Evolutionary conservation across 2,113 vertebrate genomes (phyloP).

Genomic region (Grammomys dolichurus): DNA sequence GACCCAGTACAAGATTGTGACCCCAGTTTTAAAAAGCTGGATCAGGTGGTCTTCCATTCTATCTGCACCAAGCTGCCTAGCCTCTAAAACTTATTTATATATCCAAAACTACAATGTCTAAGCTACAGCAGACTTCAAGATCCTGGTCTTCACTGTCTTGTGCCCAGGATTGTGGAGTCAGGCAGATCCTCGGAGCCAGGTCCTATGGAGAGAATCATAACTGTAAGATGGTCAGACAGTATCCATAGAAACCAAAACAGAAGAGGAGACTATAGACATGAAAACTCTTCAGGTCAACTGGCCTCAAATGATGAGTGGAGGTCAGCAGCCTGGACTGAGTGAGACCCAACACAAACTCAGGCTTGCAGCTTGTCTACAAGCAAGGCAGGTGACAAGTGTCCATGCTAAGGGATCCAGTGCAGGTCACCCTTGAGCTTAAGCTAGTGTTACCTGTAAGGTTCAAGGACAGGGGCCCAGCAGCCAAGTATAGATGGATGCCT

Average conservation of each 20-base stretch:
- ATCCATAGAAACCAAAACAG: too few relatives aligned
- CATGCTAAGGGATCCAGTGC: background rate
- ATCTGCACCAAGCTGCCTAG: background rate
- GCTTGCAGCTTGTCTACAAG: accelerated
- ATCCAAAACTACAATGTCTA: background rate
- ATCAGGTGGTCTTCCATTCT: too few relatives aligned
- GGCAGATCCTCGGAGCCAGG: background rate
- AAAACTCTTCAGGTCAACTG: accelerated
- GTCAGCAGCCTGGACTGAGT: background rate
- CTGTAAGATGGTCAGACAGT: background rate
- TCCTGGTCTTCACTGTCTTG: too few relatives aligned
- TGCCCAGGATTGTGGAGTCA: too few relatives aligned
- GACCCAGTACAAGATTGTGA: background rate
- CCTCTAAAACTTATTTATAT: background rate
- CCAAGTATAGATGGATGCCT: accelerated
- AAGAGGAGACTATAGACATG: background rate
- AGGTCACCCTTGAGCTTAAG: background rate
- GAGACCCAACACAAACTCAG: background rate
- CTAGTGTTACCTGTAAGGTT: accelerated
- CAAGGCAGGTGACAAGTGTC: background rate
- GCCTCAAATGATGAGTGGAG: background rate
- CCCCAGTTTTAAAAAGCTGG: background rate
- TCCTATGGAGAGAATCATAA: accelerated
- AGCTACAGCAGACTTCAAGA: background rate
- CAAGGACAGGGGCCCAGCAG: accelerated